These are phyloP conservation scores for Cotesia typhae DNA, from an alignment of 1,140 invertebrate genomes.

Conservation along the genomic window DNA sequence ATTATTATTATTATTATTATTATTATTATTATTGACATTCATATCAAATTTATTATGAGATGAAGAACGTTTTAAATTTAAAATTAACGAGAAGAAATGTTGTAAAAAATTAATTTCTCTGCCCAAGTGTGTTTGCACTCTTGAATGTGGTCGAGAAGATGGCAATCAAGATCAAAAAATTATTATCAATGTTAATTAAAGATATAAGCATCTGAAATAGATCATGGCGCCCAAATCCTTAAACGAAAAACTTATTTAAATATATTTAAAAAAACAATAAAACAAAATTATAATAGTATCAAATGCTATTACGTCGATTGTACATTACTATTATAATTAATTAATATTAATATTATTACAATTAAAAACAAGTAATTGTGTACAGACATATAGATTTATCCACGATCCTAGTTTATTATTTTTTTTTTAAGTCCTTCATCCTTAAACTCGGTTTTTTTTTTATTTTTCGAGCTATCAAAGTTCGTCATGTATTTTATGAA, in stretches of 20 bases:
- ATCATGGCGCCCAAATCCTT: constrained; percentile 30
- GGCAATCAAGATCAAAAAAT: constrained; percentile 37
- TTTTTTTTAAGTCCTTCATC: not conserved
- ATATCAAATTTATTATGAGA: constrained; percentile 16
- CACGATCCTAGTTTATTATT: not conserved
- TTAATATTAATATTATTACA: constrained; percentile 20
- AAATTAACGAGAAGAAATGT: constrained; percentile 14
- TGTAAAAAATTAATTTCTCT: not conserved
- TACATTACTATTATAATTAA: constrained; percentile 40
- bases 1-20: not conserved
- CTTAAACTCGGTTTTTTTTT: not conserved
- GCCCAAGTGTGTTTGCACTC: constrained; percentile 15
- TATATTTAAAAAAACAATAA: constrained; percentile 26
- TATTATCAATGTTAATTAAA: constrained; percentile 32
- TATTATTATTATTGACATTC: not conserved
- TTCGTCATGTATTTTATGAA: too few species aligned
- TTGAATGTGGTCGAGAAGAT: constrained; percentile 33
- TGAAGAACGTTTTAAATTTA: not conserved
- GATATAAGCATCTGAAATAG: constrained; percentile 23
- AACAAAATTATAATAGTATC: constrained; percentile 35
- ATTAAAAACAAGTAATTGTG: constrained; percentile 2
- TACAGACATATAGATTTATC: constrained; percentile 1
- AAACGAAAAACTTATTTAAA: constrained; percentile 35
- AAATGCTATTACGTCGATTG: constrained; percentile 40
- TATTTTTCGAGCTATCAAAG: not conserved